Evolutionary conservation across 2,797 vertebrate genomes (phyloP).

Genomic region (Spondyliosoma cantharus): DNA sequence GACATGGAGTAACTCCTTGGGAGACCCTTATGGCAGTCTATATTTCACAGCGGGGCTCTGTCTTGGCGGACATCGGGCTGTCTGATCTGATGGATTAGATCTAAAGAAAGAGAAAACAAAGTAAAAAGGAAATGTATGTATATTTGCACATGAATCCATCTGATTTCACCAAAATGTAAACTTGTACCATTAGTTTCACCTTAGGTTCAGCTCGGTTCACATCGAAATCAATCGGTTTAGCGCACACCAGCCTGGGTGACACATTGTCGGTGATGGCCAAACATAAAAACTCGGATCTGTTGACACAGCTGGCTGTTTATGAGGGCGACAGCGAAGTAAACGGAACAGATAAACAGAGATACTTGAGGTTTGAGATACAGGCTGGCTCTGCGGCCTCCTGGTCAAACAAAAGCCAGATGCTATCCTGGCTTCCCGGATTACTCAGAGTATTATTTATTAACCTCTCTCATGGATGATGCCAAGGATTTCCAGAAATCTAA

Average conservation of each 20-base stretch:
- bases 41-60: constrained; percentile 27
- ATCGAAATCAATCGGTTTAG: constrained; percentile 3
- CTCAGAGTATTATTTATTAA: constrained; percentile 68
- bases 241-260: constrained; percentile 17
- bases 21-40: not conserved
- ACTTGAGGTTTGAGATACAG: constrained; percentile 32
- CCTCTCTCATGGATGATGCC: constrained; percentile 40
- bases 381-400: constrained; percentile 50
- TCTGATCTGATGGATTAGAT: constrained; percentile 3
- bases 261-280: constrained; percentile 38
- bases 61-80: constrained; percentile 20
- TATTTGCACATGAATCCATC: not conserved
- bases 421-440: constrained; percentile 48
- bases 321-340: constrained; percentile 51
- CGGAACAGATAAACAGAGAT: constrained; percentile 53
- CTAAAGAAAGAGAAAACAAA: not conserved
- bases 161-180: not conserved
- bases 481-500: constrained; percentile 59
- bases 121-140: not conserved
- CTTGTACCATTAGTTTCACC: not conserved
- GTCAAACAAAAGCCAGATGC: constrained; percentile 75
- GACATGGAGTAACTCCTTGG: constrained; percentile 10
- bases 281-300: constrained; percentile 43
- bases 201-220: constrained; percentile 1
- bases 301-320: constrained; percentile 77